Percentiles rank a stretch among this genome's conserved stretches.
Evolutionary conservation across 2,113 vertebrate species (phyloP).

Genomic region (Brachypteracias leptosomus): DNA sequence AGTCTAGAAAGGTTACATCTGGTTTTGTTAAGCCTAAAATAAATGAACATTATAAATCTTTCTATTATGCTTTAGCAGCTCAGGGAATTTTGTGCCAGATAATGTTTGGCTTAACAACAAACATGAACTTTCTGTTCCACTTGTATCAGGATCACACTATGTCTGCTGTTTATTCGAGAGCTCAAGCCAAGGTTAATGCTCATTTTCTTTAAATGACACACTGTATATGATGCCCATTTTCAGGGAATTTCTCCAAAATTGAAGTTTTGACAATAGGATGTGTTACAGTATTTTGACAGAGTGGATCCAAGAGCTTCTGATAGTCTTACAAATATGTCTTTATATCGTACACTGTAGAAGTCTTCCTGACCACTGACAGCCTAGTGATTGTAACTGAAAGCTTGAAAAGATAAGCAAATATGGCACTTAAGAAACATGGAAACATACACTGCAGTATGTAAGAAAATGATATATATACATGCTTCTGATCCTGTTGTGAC

Average conservation of each 20-base stretch:
- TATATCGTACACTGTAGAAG: background rate
- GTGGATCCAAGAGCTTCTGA: background rate
- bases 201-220: background rate
- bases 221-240: background rate
- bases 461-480: background rate
- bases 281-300: background rate
- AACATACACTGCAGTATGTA: background rate
- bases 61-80: background rate
- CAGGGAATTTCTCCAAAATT: background rate
- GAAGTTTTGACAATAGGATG: background rate
- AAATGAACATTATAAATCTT: background rate
- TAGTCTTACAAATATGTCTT: background rate
- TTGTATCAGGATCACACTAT: background rate
- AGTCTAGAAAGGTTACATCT: background rate
- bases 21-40: background rate
- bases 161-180: background rate
- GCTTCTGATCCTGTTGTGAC: background rate
- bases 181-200: background rate
- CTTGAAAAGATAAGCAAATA: background rate
- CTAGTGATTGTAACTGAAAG: background rate
- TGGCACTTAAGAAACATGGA: background rate
- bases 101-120: background rate
- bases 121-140: background rate
- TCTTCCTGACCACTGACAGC: background rate
- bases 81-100: background rate